A percentile compares a stretch with the other conserved stretches of the same genome.
phyloP scores from a whole-genome alignment of 2,797 vertebrate species.

The Sarcophilus harrisii region DNA sequence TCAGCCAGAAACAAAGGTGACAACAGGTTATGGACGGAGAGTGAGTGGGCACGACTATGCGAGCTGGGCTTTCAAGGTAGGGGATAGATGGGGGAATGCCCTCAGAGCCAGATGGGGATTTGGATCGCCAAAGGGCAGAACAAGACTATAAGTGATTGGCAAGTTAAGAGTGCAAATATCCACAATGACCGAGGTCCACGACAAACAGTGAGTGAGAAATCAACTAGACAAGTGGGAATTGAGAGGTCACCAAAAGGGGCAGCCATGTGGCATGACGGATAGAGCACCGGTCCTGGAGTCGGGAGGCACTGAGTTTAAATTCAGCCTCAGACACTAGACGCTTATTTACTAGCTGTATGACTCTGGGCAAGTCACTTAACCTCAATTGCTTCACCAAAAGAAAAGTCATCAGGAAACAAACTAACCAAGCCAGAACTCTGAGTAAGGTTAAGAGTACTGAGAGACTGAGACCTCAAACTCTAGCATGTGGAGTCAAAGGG shows the following conservation, averaged over 20 bases:
- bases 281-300: too few relatives aligned
- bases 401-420: background rate
- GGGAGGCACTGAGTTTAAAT: too few relatives aligned
- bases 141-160: background rate
- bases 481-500: slow-evolving; percentile 1
- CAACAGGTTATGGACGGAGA: background rate
- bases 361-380: too few relatives aligned
- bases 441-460: background rate
- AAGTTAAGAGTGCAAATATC: background rate
- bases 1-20: background rate
- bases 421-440: background rate
- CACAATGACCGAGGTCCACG: background rate
- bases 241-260: background rate
- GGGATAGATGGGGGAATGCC: background rate
- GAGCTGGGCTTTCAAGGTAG: background rate
- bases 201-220: background rate
- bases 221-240: background rate
- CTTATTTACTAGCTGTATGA: too few relatives aligned
- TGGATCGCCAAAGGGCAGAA: background rate
- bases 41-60: background rate
- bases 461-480: background rate
- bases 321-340: too few relatives aligned
- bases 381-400: too few relatives aligned
- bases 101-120: background rate
- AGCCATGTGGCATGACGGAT: too few relatives aligned